These are phyloP conservation scores for Dryadula phaetusa DNA, from an alignment of 2,888 invertebrate genomes.

Conservation along the genomic window DNA sequence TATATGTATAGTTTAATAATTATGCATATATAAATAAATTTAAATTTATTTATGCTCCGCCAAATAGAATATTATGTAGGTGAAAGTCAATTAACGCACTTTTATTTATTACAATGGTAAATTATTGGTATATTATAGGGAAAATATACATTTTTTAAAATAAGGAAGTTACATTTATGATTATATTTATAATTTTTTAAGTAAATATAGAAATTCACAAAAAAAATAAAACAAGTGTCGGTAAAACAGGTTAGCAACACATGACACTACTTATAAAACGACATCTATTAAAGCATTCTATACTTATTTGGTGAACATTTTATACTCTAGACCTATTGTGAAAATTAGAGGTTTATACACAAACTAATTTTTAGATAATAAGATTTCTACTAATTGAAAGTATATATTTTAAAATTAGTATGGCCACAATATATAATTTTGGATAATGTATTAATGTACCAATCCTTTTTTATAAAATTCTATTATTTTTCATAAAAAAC, in stretches of 20 bases:
- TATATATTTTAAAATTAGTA: neutral
- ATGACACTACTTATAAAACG: slow-evolving; percentile 18
- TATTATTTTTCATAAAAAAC: neutral
- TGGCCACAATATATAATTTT: neutral
- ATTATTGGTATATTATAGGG: neutral
- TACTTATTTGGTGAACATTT: neutral
- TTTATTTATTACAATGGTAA: neutral
- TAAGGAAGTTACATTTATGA: neutral
- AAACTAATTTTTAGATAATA: neutral
- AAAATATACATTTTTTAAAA: neutral
- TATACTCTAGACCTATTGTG: neutral
- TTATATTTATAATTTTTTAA: neutral
- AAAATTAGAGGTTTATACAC: slow-evolving; percentile 6
- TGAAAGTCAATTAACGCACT: neutral
- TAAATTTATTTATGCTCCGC: neutral
- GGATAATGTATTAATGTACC: neutral
- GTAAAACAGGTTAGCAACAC: slow-evolving; percentile 33
- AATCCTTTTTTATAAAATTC: neutral
- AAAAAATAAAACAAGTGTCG: slow-evolving; percentile 24
- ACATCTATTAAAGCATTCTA: slow-evolving; percentile 17
- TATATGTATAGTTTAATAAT: too few relatives aligned
- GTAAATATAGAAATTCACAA: neutral
- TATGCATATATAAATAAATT: too few relatives aligned
- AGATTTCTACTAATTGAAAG: neutral
- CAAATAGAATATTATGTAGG: neutral